Evolutionary conservation across 2,888 invertebrate species (phyloP).

Genomic region (Harpalus rubripes): DNA sequence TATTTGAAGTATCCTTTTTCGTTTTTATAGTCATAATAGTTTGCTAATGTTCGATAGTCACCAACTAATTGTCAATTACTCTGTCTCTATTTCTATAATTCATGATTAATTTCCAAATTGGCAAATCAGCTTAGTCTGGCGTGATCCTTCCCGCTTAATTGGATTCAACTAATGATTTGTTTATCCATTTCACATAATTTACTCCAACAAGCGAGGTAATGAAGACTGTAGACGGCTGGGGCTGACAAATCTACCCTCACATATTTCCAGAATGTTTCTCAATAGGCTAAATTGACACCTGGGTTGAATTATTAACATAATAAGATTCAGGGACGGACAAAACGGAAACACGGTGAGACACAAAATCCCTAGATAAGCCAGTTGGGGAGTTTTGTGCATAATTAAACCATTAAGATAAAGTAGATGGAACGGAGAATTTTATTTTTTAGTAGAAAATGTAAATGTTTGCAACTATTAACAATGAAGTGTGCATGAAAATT

Average conservation of each 20-base stretch:
- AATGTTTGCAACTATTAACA: too few species aligned
- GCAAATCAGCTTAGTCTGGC: background rate
- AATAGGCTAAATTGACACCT: constrained; percentile 24
- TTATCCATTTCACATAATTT: constrained; percentile 14
- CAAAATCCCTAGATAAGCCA: constrained; percentile 1
- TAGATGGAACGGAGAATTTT: too few species aligned
- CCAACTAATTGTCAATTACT: background rate
- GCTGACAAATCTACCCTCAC: background rate
- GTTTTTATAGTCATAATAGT: too few species aligned
- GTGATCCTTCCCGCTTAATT: background rate
- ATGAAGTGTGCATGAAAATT: too few species aligned
- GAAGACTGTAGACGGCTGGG: background rate
- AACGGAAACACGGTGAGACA: background rate
- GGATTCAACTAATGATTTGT: constrained; percentile 21
- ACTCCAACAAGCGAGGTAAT: background rate
- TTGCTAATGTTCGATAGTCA: too few species aligned
- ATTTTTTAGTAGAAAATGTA: too few species aligned
- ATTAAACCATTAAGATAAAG: too few species aligned
- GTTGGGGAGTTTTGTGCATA: background rate
- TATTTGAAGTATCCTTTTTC: too few species aligned
- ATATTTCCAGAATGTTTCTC: background rate
- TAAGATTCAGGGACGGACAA: background rate
- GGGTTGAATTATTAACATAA: constrained; percentile 17
- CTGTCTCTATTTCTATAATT: background rate
- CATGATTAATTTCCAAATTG: constrained; percentile 7